Conservation (phyloP, 2,797 vertebrate genomes). For the Lutjanus campechanus region DNA sequence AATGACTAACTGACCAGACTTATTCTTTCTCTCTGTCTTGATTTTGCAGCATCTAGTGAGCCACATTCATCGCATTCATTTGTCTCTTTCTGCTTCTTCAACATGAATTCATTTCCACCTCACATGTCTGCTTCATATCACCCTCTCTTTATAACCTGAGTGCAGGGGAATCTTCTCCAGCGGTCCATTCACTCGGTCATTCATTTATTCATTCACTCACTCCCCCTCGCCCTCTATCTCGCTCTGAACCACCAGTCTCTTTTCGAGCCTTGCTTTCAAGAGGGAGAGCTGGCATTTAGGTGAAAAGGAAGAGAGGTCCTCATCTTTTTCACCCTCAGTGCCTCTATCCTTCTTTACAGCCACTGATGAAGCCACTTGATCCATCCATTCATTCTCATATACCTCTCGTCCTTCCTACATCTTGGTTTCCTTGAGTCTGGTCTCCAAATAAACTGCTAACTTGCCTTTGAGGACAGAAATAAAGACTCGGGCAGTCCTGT, state of each 20-base stretch:
- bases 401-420: neutral
- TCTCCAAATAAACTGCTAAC: neutral
- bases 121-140: neutral
- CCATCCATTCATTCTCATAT: neutral
- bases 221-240: neutral
- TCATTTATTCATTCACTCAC: slow-evolving; percentile 13
- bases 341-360: neutral
- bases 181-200: slow-evolving; percentile 11
- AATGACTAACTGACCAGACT: slow-evolving; percentile 45
- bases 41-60: slow-evolving; percentile 6
- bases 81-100: slow-evolving; percentile 10
- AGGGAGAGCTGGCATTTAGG: slow-evolving; percentile 15
- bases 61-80: slow-evolving; percentile 22
- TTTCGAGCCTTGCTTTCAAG: slow-evolving; percentile 29
- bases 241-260: neutral
- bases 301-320: slow-evolving; percentile 6
- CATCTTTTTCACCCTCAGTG: neutral
- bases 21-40: slow-evolving; percentile 21
- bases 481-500: neutral
- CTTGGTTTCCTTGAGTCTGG: neutral
- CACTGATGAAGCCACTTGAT: neutral
- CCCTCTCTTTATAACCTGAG: slow-evolving; percentile 17
- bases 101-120: slow-evolving; percentile 26
- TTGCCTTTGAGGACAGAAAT: slow-evolving; percentile 9
- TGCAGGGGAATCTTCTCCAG: slow-evolving; percentile 21